Evolutionary conservation across 2,888 invertebrate species (phyloP).

Genomic region (Monoplex corrugatus): DNA sequence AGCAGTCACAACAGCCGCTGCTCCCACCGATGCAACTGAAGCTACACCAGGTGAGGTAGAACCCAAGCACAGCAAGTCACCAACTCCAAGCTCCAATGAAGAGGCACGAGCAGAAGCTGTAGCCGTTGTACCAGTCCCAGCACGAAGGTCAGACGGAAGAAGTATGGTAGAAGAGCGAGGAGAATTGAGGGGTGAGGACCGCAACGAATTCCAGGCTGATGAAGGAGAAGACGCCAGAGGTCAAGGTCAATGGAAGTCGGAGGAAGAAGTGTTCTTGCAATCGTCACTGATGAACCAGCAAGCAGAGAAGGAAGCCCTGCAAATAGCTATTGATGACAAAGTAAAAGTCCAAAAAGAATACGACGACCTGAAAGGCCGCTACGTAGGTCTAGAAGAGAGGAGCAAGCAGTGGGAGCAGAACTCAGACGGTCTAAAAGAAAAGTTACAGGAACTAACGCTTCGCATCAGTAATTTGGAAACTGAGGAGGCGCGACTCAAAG

Average conservation of each 20-base stretch:
- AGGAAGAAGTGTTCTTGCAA: conserved; percentile 29
- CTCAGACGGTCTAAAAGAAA: not conserved
- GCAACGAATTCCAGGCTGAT: conserved; percentile 13
- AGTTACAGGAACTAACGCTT: conserved; percentile 10
- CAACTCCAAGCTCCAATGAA: conserved; percentile 17
- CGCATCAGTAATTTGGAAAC: conserved; percentile 36
- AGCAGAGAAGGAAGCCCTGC: conserved; percentile 47
- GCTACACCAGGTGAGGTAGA: not conserved
- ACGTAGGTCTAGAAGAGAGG: conserved; percentile 19
- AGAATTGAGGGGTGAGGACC: conserved; percentile 26
- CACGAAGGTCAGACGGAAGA: conserved; percentile 23
- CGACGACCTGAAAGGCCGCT: conserved; percentile 29
- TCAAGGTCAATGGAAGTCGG: conserved; percentile 40
- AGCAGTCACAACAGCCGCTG: not conserved
- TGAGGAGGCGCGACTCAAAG: conserved; percentile 23
- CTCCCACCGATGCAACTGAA: not conserved
- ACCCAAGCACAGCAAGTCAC: not conserved
- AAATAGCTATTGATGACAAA: conserved; percentile 45
- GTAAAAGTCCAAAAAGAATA: conserved; percentile 33
- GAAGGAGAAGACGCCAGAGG: conserved; percentile 30
- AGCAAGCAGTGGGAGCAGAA: conserved; percentile 33
- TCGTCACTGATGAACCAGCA: conserved; percentile 39
- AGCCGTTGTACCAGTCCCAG: conserved; percentile 10
- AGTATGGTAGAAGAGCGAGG: conserved; percentile 17
- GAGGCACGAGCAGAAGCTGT: conserved; percentile 24